Percentiles rank a stretch among this genome's conserved stretches.
Evolutionary conservation across 2,888 invertebrate species (phyloP).

Genomic region (Dasysyrphus tricinctus): DNA sequence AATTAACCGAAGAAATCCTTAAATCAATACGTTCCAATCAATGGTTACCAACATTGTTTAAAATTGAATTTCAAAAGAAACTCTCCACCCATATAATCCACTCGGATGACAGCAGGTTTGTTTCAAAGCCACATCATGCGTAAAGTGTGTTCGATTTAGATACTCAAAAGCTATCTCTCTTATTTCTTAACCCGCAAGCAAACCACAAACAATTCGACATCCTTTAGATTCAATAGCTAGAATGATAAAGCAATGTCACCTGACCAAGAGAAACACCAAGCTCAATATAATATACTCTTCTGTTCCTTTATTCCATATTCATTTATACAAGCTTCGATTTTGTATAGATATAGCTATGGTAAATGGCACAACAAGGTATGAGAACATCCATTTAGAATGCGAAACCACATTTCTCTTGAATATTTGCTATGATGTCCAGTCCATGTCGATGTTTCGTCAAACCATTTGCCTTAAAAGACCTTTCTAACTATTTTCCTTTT

Average conservation of each 20-base stretch:
- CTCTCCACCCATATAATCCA: conserved; percentile 25
- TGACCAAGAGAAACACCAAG: neutral
- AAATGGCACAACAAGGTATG: neutral
- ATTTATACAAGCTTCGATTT: neutral
- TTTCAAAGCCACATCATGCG: conserved; percentile 35
- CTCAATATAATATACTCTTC: too few relatives aligned
- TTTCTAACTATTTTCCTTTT: conserved; percentile 33
- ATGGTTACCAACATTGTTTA: conserved; percentile 34
- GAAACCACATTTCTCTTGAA: conserved; percentile 58
- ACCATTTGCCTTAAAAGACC: conserved; percentile 11
- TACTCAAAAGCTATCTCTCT: conserved; percentile 17
- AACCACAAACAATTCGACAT: conserved; percentile 48
- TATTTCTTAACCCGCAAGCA: conserved; percentile 33
- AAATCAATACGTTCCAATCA: conserved; percentile 42
- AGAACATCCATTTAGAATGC: conserved; percentile 60
- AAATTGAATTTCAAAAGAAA: conserved; percentile 43
- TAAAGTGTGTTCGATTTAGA: conserved; percentile 37
- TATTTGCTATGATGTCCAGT: conserved; percentile 46
- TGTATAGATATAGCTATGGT: neutral
- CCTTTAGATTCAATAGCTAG: conserved; percentile 24
- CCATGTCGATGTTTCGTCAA: conserved; percentile 27
- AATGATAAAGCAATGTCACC: conserved; percentile 34
- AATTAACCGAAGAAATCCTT: conserved; percentile 13
- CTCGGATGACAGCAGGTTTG: conserved; percentile 29
- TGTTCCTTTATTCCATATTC: neutral